Conservation (phyloP, 2,888 invertebrate genomes). For the Lomographa bimaculata region DNA sequence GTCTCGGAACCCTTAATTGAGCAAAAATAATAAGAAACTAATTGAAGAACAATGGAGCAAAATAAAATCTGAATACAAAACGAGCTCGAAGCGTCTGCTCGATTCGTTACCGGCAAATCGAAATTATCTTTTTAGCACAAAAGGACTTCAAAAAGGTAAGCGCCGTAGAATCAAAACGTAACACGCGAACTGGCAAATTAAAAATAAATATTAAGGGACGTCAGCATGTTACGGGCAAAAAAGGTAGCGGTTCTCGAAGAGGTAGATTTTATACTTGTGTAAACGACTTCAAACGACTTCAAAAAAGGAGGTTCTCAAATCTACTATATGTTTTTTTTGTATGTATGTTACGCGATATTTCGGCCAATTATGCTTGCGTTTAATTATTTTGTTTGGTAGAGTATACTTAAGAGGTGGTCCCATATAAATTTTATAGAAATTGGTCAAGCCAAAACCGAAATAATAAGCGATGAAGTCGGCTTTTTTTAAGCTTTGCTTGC, state of each 20-base stretch:
- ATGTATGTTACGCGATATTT: too few species aligned
- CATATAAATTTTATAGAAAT: too few species aligned
- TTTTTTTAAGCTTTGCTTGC: too few species aligned
- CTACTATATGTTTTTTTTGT: too few species aligned
- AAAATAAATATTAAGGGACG: slow-evolving; percentile 83
- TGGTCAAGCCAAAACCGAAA: too few species aligned
- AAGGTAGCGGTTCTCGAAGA: slow-evolving; percentile 2
- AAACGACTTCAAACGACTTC: too few species aligned
- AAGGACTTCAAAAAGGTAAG: slow-evolving; percentile 70
- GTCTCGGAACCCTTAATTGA: slow-evolving; percentile 3
- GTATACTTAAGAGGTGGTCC: too few species aligned
- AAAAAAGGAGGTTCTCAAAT: too few species aligned
- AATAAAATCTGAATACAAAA: slow-evolving; percentile 33
- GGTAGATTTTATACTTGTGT: slow-evolving; percentile 3
- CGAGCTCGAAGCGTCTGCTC: slow-evolving; percentile 41
- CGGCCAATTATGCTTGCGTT: too few species aligned
- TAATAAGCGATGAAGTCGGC: too few species aligned
- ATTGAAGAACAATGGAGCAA: slow-evolving; percentile 17
- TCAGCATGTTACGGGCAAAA: slow-evolving; percentile 75
- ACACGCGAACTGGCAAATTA: slow-evolving; percentile 78
- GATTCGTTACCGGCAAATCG: slow-evolving; percentile 55
- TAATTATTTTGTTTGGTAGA: too few species aligned
- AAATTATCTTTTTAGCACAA: slow-evolving; percentile 62
- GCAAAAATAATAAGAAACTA: slow-evolving; percentile 27
- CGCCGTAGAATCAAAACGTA: slow-evolving; percentile 71